Evolutionary conservation across 2,797 vertebrate genomes (phyloP), one percentile per base, ranked within the genome.

Genomic region (Melanotaenia trifasciata): DNA sequence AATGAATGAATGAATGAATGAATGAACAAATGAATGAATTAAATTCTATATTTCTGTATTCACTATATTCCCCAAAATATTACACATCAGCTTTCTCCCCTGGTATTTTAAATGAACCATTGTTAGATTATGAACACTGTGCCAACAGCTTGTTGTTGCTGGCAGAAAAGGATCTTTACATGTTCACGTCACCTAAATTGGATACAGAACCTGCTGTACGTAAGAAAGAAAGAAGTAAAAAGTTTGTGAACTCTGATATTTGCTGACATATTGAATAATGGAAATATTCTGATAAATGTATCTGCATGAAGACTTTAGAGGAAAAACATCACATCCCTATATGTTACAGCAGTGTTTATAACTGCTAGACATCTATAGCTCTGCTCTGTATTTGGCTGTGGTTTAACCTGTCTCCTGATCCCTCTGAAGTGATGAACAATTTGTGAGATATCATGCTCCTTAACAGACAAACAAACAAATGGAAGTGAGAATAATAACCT

Each of bases 381-480:
- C 28, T 10, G 24, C 38, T 28, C 4, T 13, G 24, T 45, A 26
- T 26, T 10, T n/a, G 30, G 54, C 38, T 33, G 5, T 22, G 58
- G 45, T 53, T 58, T 70, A 62, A 82, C 38, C 58, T 54, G 71
- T 70, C 32, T 65, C 6, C 26, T 51, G 35, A 71, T 77, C 57
- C 28, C 33, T 75, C 77, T 66, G 47, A 70, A 47, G 64, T 58
- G 57, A 51, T 58, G 54, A 72, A 60, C 64, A 53, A 5, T 28
- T 64, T 74, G 40, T 35, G 36, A 40, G 38, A 63, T 62, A 51
- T 64, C 14, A 14, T 10, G 43, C 67, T 63, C 0, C 8, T 70
- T 47, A 61, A 70, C 76, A 72, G 68, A 72, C 72, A 84, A 85
- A 74, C 72, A 83, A 81, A 75, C 67, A 80, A 80, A 85, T 45